These are phyloP conservation scores for Bryconaethiops microstoma DNA, from an alignment of 2,797 vertebrate species.

Conservation along the genomic window DNA sequence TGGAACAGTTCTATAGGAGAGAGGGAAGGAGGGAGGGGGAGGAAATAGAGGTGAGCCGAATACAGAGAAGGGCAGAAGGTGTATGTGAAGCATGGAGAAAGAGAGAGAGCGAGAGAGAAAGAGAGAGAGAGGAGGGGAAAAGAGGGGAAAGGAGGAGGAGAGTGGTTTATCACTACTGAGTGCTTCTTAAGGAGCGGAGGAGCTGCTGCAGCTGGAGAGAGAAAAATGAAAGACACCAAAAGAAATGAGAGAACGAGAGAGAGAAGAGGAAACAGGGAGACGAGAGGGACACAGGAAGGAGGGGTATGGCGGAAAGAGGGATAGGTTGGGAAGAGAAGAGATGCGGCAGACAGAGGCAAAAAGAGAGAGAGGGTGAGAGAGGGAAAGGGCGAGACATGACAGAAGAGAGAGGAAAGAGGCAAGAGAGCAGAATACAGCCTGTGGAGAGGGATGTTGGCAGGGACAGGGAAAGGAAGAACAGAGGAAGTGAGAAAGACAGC, in stretches of 20 bases:
- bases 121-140: conserved; percentile 1
- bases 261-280: conserved; percentile 2
- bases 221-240: not conserved
- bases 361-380: not conserved
- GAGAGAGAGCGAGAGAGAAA: conserved; percentile 54
- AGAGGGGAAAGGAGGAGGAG: conserved; percentile 52
- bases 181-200: conserved; percentile 60
- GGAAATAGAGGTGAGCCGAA: conserved; percentile 58
- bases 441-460: not conserved
- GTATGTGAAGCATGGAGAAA: conserved; percentile 22
- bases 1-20: conserved; percentile 59
- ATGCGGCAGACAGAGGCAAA: not conserved
- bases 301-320: not conserved
- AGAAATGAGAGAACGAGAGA: conserved; percentile 25
- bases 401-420: not conserved
- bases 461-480: not conserved
- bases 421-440: not conserved
- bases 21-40: conserved; percentile 37
- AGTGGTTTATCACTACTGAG: conserved; percentile 58
- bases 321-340: not conserved
- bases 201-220: conserved; percentile 56
- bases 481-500: not conserved
- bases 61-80: conserved; percentile 53
- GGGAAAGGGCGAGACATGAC: not conserved
- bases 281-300: not conserved